phyloP scores from a whole-genome alignment of 2,888 invertebrate species.

The Philereme vetulata region DNA sequence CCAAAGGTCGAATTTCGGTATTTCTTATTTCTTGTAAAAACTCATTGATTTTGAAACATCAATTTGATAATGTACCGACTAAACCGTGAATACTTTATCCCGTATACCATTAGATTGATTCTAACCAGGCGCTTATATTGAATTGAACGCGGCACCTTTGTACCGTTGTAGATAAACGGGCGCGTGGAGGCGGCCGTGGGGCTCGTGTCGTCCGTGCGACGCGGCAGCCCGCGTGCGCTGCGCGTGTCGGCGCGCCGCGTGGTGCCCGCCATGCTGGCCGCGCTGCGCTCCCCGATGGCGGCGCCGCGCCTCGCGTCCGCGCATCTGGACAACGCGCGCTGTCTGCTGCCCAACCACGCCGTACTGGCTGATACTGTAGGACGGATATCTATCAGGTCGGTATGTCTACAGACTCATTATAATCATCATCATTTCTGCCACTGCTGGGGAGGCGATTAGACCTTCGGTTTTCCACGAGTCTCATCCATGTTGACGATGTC shows the following conservation, averaged over 20 bases:
- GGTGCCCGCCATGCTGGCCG: conserved; percentile 75
- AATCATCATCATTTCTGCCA: no score
- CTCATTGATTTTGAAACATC: no score
- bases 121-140: no score
- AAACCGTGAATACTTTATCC: no score
- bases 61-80: no score
- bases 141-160: neutral
- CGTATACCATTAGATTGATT: no score
- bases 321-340: conserved; percentile 81
- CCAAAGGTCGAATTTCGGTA: no score
- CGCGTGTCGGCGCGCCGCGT: conserved; percentile 38
- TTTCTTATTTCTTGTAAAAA: no score
- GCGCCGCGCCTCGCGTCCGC: conserved; percentile 87
- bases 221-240: conserved; percentile 73
- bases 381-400: conserved; percentile 87
- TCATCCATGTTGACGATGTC: no score
- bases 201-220: conserved; percentile 80
- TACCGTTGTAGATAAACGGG: conserved; percentile 51
- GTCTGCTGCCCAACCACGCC: conserved; percentile 63
- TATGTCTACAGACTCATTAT: no score
- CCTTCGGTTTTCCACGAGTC: no score
- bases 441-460: no score
- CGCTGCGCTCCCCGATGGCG: conserved; percentile 90
- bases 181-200: conserved; percentile 58
- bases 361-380: conserved; percentile 86